Evolutionary conservation across 1,140 invertebrate genomes (phyloP).

Genomic region (Archegozetes longisetosus): DNA sequence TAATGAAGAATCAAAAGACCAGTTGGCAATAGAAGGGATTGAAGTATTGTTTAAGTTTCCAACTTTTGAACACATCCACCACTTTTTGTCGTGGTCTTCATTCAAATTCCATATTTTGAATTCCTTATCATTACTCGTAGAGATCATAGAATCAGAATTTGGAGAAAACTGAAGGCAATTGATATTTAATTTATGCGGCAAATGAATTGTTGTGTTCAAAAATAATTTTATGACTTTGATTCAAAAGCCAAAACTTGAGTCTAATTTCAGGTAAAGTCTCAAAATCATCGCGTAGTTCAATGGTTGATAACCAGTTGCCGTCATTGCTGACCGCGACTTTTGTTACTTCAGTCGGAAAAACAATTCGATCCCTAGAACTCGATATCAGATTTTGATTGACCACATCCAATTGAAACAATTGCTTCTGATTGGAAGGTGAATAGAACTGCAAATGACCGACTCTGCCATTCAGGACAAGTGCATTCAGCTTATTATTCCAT

Average conservation of each 20-base stretch:
- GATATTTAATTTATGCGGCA: constrained; percentile 47
- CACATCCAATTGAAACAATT: constrained; percentile 35
- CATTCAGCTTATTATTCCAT: constrained; percentile 45
- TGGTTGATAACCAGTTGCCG: constrained; percentile 59
- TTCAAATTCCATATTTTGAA: constrained; percentile 54
- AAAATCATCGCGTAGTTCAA: constrained; percentile 45
- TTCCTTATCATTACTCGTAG: constrained; percentile 46
- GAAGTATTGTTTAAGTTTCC: constrained; percentile 43
- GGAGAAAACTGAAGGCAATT: constrained; percentile 45
- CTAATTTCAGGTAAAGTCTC: constrained; percentile 42
- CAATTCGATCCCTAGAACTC: constrained; percentile 13
- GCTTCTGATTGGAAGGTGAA: constrained; percentile 42
- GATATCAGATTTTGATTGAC: constrained; percentile 6
- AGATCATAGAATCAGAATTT: constrained; percentile 32
- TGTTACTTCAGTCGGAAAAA: constrained; percentile 49
- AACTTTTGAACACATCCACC: constrained; percentile 47
- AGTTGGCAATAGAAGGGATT: constrained; percentile 38
- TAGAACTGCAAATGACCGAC: constrained; percentile 66
- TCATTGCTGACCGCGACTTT: constrained; percentile 44
- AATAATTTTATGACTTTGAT: constrained; percentile 29
- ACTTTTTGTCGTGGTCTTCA: constrained; percentile 28
- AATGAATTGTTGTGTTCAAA: constrained; percentile 53
- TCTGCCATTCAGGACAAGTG: constrained; percentile 55
- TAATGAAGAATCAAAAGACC: constrained; percentile 57
- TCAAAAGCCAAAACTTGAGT: constrained; percentile 55